Base-by-base conservation (phyloP, 2,888 invertebrate species). In the Drosophila setosimentum region DNA sequence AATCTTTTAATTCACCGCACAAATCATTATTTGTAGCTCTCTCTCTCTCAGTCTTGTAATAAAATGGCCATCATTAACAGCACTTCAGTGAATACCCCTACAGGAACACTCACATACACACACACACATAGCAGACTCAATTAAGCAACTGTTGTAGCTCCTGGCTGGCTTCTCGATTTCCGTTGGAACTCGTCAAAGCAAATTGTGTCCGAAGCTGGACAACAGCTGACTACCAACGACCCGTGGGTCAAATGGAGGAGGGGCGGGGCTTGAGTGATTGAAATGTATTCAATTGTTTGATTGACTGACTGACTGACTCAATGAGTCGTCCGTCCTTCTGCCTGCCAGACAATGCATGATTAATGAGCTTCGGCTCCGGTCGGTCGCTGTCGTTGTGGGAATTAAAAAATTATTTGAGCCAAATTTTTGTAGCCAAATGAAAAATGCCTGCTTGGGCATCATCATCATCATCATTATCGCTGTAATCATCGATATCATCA, bases 231-330 rank as follows among this genome's bases (percentile, higher is more conserved):
- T 54, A 63, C 42, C 18, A 32, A 11, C 30, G 65, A 60, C 58
- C 33, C 66, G 57, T 53, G 53, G 40, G 13, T 53, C n/a, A 8
- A 42, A 16, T 13, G 49, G 18, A 42, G 27, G 8, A 29, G 33
- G 6, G 40, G 32, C 29, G 30, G 10, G 27, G 51, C 75, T 69
- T 62, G 77, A 80, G 86, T 85, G 89, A 90, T 85, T 90, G 87
- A 85, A 83, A 86, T 80, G 89, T 87, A 89, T 89, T 85, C 85
- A 89, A 90, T 90, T 90, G 89, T 74, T 72, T 77, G 90, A 85
- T 88, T 82, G 77, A 90, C 76, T 83, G 78, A 68, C 64, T 78
- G 78, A 58, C 27, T 51, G 62, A 69, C 63, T 69, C 67, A 65
- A 67, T 63, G 65, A 51, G 68, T 61, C 60, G 42, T 30, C 35